Conservation (phyloP, 2,888 invertebrate species). For the Scaptomyza caliginosa region DNA sequence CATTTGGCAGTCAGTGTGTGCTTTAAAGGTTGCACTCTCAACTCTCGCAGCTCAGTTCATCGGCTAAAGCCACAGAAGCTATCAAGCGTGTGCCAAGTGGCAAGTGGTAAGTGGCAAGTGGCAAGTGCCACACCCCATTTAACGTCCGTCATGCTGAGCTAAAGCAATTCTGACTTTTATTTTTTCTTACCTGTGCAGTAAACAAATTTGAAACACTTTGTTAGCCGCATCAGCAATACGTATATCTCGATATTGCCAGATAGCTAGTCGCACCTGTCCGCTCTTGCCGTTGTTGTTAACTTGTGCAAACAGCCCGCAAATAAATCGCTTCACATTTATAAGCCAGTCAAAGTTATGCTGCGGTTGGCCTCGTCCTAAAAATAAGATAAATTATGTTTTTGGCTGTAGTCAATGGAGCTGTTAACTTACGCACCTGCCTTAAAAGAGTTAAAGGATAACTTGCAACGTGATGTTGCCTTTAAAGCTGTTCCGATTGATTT, state of each 20-base stretch:
- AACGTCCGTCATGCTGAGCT: constrained; percentile 45
- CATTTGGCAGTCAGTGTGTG: constrained; percentile 34
- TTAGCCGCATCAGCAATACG: constrained; percentile 47
- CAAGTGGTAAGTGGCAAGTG: constrained; percentile 23
- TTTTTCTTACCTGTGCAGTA: constrained; percentile 46
- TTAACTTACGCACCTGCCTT: constrained; percentile 73
- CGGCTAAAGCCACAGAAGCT: constrained; percentile 56
- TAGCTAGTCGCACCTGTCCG: not conserved
- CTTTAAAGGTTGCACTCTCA: constrained; percentile 44
- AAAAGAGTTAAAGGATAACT: not conserved
- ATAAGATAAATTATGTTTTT: constrained; percentile 75
- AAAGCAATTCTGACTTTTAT: constrained; percentile 58
- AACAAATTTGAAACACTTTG: constrained; percentile 78
- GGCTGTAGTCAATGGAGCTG: constrained; percentile 76
- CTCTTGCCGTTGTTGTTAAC: not conserved
- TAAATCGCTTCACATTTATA: constrained; percentile 79
- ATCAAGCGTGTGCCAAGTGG: constrained; percentile 41
- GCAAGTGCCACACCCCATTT: constrained; percentile 59
- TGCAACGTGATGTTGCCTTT: constrained; percentile 25
- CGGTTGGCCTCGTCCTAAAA: constrained; percentile 60
- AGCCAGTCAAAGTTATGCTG: constrained; percentile 77
- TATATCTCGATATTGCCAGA: not conserved
- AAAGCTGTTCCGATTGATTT: constrained; percentile 55
- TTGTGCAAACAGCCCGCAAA: constrained; percentile 69
- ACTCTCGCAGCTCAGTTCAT: constrained; percentile 56